Evolutionary conservation across 2,797 vertebrate species (phyloP).

Genomic region (Enteromius mattozi): DNA sequence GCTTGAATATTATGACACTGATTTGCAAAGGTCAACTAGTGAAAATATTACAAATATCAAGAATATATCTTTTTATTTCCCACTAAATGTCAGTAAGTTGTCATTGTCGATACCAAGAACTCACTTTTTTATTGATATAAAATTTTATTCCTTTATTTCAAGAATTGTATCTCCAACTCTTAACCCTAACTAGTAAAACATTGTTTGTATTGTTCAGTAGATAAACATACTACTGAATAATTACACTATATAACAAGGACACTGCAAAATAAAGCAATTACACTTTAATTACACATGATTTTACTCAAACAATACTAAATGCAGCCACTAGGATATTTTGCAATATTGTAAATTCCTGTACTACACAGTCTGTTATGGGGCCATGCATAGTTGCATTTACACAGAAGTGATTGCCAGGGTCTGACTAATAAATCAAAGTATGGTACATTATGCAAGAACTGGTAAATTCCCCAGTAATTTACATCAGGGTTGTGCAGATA

Average conservation of each 20-base stretch:
- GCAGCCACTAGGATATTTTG: background rate
- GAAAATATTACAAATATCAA: background rate
- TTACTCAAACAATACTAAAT: background rate
- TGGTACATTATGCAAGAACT: background rate
- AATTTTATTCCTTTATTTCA: no score
- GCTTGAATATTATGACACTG: background rate
- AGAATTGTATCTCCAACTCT: no score
- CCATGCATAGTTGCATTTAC: background rate
- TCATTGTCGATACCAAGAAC: background rate
- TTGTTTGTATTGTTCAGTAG: background rate
- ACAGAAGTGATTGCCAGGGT: background rate
- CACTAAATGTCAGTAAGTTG: background rate
- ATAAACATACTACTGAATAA: background rate
- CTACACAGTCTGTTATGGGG: no score
- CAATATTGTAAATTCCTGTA: background rate
- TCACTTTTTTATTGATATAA: background rate
- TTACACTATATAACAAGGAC: background rate
- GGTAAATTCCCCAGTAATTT: background rate
- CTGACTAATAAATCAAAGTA: no score
- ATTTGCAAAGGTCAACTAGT: background rate
- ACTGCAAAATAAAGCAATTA: background rate
- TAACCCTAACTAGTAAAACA: background rate
- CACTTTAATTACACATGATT: background rate
- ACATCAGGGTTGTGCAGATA: background rate
- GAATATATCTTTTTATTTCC: background rate